A percentile compares a stretch with the other conserved stretches of the same genome.
phyloP scores from a whole-genome alignment of 2,797 vertebrate species.

The Sebastes aleutianus region DNA sequence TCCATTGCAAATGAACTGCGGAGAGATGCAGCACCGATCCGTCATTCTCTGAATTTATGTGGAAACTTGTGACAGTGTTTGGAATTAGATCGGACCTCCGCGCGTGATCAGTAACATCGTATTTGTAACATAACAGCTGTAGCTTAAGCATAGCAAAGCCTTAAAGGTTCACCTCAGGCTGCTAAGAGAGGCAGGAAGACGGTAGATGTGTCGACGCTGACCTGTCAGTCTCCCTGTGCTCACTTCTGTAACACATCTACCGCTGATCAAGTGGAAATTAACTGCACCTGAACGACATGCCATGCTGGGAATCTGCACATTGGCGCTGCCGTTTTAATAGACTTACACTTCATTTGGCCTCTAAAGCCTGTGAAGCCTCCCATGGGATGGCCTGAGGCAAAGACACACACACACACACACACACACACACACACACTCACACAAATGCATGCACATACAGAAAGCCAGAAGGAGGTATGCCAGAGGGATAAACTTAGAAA shows the following conservation, averaged over 20 bases:
- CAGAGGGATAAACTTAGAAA: slow-evolving; percentile 38
- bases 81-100: slow-evolving; percentile 45
- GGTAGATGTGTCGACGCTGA: slow-evolving; percentile 34
- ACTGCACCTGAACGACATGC: slow-evolving; percentile 81
- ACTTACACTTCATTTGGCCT: slow-evolving; percentile 91
- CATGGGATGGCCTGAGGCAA: slow-evolving; percentile 79
- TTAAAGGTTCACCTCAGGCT: slow-evolving; percentile 29
- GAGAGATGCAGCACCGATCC: slow-evolving; percentile 36
- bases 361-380: slow-evolving; percentile 87
- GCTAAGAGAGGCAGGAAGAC: not conserved
- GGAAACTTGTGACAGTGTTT: slow-evolving; percentile 65
- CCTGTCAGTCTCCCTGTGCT: slow-evolving; percentile 46
- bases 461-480: slow-evolving; percentile 51
- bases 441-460: slow-evolving; percentile 65
- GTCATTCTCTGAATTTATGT: slow-evolving; percentile 63
- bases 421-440: not conserved
- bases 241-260: slow-evolving; percentile 61
- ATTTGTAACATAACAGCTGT: slow-evolving; percentile 19
- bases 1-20: slow-evolving; percentile 67
- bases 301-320: slow-evolving; percentile 78
- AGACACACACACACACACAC: slow-evolving; percentile 38
- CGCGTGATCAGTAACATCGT: slow-evolving; percentile 19
- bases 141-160: slow-evolving; percentile 3
- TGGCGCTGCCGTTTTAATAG: slow-evolving; percentile 85
- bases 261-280: slow-evolving; percentile 83